phyloP scores from a whole-genome alignment of 1,140 invertebrate genomes.

The Dinoponera quadriceps region DNA sequence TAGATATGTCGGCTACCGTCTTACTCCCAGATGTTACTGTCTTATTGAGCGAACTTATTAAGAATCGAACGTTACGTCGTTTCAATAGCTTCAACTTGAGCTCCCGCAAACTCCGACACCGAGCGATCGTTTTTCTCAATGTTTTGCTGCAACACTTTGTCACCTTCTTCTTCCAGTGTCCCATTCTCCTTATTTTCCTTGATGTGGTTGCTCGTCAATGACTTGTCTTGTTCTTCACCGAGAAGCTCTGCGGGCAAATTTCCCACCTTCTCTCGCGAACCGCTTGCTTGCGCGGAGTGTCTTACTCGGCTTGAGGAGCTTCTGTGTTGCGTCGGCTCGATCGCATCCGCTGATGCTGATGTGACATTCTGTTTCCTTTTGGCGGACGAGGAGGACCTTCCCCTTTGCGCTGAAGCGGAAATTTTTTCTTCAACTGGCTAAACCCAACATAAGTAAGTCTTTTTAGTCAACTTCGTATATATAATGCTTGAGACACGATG shows the following conservation, averaged over 20 bases:
- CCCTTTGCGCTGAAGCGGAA: constrained; percentile 53
- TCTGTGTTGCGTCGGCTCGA: constrained; percentile 37
- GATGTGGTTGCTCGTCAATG: constrained; percentile 8
- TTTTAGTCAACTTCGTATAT: background rate
- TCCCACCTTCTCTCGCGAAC: constrained; percentile 7
- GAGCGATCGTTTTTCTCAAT: constrained; percentile 10
- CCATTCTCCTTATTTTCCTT: constrained; percentile 51
- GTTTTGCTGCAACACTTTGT: constrained; percentile 21
- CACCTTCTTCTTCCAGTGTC: constrained; percentile 21
- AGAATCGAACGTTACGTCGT: constrained; percentile 39
- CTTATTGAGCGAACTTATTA: background rate
- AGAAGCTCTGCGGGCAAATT: background rate
- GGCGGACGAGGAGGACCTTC: constrained; percentile 44
- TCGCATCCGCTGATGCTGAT: background rate
- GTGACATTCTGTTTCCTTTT: constrained; percentile 66
- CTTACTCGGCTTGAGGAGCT: constrained; percentile 43
- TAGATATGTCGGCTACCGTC: constrained; percentile 4
- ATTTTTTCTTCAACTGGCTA: constrained; percentile 46
- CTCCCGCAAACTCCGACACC: constrained; percentile 13
- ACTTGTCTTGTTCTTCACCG: constrained; percentile 13
- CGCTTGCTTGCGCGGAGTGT: background rate
- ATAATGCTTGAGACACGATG: background rate
- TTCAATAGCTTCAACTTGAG: constrained; percentile 51
- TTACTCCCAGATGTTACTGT: background rate
- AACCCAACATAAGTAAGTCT: constrained; percentile 16